Evolutionary conservation across 2,113 vertebrate genomes (phyloP).

Genomic region (Setophaga petechia): DNA sequence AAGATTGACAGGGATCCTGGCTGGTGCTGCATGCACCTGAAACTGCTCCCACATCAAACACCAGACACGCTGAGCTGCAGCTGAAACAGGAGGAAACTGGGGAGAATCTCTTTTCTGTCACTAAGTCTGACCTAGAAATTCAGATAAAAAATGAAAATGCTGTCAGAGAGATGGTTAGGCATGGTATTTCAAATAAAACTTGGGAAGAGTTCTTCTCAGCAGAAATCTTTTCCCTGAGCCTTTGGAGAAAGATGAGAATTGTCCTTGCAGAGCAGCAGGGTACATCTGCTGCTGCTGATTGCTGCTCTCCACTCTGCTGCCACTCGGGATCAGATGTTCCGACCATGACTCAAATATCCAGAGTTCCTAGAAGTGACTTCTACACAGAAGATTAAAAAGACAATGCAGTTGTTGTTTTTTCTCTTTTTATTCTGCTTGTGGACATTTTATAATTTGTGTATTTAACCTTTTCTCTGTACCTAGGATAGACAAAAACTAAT

Average conservation of each 20-base stretch:
- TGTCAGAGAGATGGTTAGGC: neutral
- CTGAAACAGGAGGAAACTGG: neutral
- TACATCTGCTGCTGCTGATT: neutral
- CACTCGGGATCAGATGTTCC: fast-evolving
- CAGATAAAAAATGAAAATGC: neutral
- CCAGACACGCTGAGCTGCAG: neutral
- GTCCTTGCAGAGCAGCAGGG: neutral
- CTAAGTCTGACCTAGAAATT: neutral
- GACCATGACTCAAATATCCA: neutral
- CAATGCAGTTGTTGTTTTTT: neutral
- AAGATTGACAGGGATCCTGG: neutral
- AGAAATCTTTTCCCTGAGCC: neutral
- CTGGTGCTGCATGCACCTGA: neutral
- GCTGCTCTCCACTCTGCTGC: neutral
- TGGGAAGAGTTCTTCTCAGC: neutral
- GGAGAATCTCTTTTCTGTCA: neutral
- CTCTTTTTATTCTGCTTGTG: neutral
- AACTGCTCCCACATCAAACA: neutral
- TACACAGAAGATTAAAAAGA: neutral
- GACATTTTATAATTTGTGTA: neutral
- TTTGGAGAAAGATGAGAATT: neutral
- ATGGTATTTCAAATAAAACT: neutral
- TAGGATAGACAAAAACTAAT: neutral
- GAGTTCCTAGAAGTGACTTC: neutral
- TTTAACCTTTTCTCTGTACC: neutral